Evolutionary conservation across 2,888 invertebrate genomes (phyloP), one percentile per base, ranked within the genome.

Genomic region (Lochmaea capreae): DNA sequence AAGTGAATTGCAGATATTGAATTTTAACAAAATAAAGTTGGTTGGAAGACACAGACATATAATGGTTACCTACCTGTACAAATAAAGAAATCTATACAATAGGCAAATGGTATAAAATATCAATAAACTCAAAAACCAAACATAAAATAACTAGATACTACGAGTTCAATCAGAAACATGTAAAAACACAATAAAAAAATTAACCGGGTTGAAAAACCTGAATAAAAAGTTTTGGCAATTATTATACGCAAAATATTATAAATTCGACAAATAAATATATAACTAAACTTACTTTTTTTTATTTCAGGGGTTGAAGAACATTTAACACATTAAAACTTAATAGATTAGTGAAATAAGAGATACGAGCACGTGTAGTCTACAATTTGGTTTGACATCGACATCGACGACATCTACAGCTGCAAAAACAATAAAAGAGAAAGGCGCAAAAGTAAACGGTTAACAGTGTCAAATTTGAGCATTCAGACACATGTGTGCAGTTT

Each of bases 321-420:
- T 54, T 18, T 18, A 54, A 54, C 54, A 54, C 54, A 54, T 54
- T 54, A 54, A 54, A 54, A 54, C 54, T 54, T 18, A 54, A 16
- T 18, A 54, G 18, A 54, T 54, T 54, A 54, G 1, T 54, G 16
- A 10, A 18, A 18, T 46, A 54, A 18, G 3, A 54, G 10, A 9
- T 16, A 18, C 9, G 10, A 16, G 54, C 54, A 54, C 54, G n/a
- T 46, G 46, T 46, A 14, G 5, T 18, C 8, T 52, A 4, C 14
- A 52, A 52, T n/a, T 52, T 18, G 33, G 33, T 9, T 39, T 39
- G 33, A 39, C 33, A 33, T 33, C 33, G n/a, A n/a, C n/a, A n/a
- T 22, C 2, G 1, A 2, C 3, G 54, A 54, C 54, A 54, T 54
- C 10, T 16, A 54, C 16, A 18, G 18, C 54, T 54, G n/a, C 49